These are phyloP conservation scores for Pseudorhombus dupliciocellatus DNA, from an alignment of 2,113 vertebrate genomes.

Conservation along the genomic window DNA sequence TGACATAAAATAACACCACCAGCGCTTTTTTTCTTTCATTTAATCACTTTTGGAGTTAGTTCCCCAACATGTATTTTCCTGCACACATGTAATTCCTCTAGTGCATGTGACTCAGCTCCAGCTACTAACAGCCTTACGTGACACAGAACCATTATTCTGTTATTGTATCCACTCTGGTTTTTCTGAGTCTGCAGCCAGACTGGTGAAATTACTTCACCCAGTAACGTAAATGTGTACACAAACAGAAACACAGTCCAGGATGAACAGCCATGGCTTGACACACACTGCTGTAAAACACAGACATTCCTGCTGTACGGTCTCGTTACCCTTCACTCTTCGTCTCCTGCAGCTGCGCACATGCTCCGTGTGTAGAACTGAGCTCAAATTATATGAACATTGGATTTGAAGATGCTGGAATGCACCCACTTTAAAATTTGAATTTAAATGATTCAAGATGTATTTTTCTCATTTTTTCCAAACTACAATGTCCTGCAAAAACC, in stretches of 20 bases:
- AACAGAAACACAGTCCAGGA: neutral
- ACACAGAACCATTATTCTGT: neutral
- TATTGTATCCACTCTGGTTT: neutral
- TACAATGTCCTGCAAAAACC: constrained; percentile 6
- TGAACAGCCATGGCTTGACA: constrained; percentile 1
- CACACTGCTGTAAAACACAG: neutral
- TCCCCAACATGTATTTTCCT: constrained; percentile 15
- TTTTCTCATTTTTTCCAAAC: neutral
- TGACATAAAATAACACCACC: constrained; percentile 1
- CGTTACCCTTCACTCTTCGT: neutral
- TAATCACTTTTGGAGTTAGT: constrained; percentile 21
- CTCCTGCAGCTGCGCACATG: constrained; percentile 6
- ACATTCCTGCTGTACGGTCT: neutral
- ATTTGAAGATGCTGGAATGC: neutral
- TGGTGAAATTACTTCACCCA: neutral
- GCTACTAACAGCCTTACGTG: neutral
- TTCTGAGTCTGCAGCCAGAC: constrained; percentile 19
- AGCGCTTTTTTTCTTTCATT: constrained; percentile 6
- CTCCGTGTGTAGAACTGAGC: constrained; percentile 15
- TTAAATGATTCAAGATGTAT: constrained; percentile 18
- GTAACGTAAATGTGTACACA: constrained; percentile 21
- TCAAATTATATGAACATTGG: constrained; percentile 3
- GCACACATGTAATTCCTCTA: neutral
- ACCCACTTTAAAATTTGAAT: constrained; percentile 4
- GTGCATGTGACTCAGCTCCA: neutral